These are phyloP conservation scores for Malurus splendens DNA, from an alignment of 2,797 vertebrate genomes.

Conservation along the genomic window DNA sequence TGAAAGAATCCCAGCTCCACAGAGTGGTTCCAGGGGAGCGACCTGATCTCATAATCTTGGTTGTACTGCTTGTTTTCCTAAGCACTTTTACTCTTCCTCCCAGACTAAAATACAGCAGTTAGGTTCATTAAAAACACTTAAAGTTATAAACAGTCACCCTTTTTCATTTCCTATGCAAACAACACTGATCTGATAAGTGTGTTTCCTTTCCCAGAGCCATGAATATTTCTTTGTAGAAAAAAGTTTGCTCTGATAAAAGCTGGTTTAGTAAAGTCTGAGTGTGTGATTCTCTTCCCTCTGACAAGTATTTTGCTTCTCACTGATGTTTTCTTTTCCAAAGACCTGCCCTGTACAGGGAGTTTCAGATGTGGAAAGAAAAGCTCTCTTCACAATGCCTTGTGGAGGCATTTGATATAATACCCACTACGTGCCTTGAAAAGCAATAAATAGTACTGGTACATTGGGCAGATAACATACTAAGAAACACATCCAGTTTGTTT, in stretches of 20 bases:
- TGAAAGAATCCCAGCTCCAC: not conserved
- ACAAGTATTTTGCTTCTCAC: not conserved
- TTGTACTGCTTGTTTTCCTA: not conserved
- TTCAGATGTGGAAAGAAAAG: conserved; percentile 6
- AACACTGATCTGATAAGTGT: conserved; percentile 31
- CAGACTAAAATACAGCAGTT: not conserved
- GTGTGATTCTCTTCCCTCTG: not conserved
- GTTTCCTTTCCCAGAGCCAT: conserved; percentile 44
- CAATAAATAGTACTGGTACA: not conserved
- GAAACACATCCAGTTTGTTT: not conserved
- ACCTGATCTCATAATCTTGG: not conserved
- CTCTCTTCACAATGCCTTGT: not conserved
- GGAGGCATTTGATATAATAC: not conserved
- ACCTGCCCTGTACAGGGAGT: not conserved
- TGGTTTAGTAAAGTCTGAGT: not conserved
- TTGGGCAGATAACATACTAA: not conserved
- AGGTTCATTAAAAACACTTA: conserved; percentile 25
- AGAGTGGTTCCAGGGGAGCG: not conserved
- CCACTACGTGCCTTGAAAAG: not conserved
- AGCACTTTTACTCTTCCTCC: conserved; percentile 15
- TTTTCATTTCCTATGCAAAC: conserved; percentile 60
- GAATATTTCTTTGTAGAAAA: conserved; percentile 1
- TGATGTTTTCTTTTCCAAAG: conserved; percentile 2
- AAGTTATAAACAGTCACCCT: conserved; percentile 26
- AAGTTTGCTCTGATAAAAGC: conserved; percentile 37